phyloP scores from a whole-genome alignment of 2,113 vertebrate species.

The Hystrix brachyura region DNA sequence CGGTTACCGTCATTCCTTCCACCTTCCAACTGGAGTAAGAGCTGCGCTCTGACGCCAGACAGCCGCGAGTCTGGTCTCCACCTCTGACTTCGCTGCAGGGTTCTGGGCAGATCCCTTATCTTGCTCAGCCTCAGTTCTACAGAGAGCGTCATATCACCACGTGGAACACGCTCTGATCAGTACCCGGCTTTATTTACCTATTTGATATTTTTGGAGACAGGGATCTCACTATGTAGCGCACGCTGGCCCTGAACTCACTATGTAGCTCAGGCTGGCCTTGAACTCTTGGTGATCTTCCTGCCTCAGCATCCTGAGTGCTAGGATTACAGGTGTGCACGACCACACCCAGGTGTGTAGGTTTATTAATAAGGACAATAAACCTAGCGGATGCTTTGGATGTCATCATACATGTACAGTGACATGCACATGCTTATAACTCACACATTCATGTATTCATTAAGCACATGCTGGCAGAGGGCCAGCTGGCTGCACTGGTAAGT shows the following conservation, averaged over 20 bases:
- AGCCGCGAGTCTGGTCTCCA: no score
- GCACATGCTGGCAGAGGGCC: neutral
- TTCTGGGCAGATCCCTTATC: neutral
- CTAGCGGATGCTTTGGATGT: neutral
- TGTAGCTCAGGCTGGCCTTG: neutral
- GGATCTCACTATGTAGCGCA: neutral
- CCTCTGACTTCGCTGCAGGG: neutral
- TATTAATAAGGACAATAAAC: neutral
- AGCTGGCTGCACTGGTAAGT: accelerated
- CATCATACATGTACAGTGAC: neutral
- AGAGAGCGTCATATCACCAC: neutral
- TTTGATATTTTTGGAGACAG: neutral
- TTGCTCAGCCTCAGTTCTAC: neutral
- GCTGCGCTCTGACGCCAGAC: no score
- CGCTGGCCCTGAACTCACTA: neutral
- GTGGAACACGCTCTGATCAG: neutral
- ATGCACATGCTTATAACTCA: neutral
- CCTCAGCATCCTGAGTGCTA: neutral
- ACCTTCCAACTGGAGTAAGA: neutral
- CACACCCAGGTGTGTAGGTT: neutral
- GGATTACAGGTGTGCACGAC: neutral
- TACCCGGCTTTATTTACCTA: neutral
- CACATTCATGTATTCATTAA: neutral
- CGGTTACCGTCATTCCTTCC: neutral
- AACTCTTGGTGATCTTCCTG: neutral